A percentile compares a stretch with the other conserved stretches of the same genome.
phyloP scores from a whole-genome alignment of 1,140 invertebrate genomes.

The Psilanteris sp. region DNA sequence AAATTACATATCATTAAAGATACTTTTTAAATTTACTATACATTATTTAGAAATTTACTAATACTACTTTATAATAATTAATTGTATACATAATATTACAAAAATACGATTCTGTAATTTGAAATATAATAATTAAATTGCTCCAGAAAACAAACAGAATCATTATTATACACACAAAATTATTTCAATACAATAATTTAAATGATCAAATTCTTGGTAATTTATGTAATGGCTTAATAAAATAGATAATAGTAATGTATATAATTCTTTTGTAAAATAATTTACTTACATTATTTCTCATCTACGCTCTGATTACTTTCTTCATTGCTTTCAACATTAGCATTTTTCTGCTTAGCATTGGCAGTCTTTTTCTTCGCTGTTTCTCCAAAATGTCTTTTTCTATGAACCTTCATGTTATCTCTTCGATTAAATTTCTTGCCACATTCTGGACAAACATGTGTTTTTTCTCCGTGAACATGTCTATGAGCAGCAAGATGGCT shows the following conservation, averaged over 20 bases:
- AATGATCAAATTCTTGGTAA: too few species aligned
- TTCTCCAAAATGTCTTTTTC: slow-evolving; percentile 72
- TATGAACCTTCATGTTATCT: slow-evolving; percentile 79
- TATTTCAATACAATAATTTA: too few species aligned
- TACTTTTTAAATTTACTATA: too few species aligned
- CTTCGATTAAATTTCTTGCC: slow-evolving; percentile 77
- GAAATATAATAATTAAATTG: too few species aligned
- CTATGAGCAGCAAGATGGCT: slow-evolving; percentile 77
- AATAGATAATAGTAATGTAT: too few species aligned
- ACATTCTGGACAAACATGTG: slow-evolving; percentile 76
- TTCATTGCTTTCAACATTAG: slow-evolving; percentile 25
- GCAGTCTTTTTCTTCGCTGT: slow-evolving; percentile 64
- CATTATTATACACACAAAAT: not conserved
- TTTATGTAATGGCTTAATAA: too few species aligned
- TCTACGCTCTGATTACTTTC: slow-evolving; percentile 32
- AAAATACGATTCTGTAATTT: too few species aligned
- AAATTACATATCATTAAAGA: too few species aligned
- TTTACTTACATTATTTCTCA: slow-evolving; percentile 27
- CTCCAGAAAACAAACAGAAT: too few species aligned
- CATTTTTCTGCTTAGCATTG: slow-evolving; percentile 60
- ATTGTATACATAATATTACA: too few species aligned
- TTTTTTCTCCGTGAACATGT: slow-evolving; percentile 78
- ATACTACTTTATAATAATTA: too few species aligned
- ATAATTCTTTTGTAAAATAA: not conserved
- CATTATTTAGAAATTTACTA: too few species aligned